These are phyloP conservation scores for Pseudolycoriella hygida DNA, from an alignment of 2,888 invertebrate species.

Conservation along the genomic window DNA sequence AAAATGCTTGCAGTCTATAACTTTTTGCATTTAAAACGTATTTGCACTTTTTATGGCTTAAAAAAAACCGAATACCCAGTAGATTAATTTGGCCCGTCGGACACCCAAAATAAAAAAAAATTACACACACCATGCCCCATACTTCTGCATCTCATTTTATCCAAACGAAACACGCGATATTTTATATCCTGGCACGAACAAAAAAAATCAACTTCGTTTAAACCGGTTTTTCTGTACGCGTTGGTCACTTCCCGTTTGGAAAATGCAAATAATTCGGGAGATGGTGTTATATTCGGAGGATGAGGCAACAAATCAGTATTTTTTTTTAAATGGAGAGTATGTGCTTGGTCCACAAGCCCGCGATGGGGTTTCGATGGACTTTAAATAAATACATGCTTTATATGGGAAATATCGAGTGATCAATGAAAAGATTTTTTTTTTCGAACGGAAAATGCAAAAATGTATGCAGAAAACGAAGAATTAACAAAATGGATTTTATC, in stretches of 20 bases:
- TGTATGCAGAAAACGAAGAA: constrained; percentile 1
- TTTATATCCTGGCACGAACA: neutral
- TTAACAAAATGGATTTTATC: constrained; percentile 1
- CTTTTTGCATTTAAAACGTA: constrained; percentile 4
- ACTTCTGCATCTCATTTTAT: constrained; percentile 1
- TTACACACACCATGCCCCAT: neutral
- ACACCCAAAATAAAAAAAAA: constrained; percentile 9
- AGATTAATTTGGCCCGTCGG: constrained; percentile 13
- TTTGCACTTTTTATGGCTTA: constrained; percentile 3
- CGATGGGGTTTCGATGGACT: neutral
- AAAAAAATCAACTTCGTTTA: constrained; percentile 15
- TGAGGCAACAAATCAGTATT: constrained; percentile 1
- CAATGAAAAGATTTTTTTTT: neutral
- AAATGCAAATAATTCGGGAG: constrained; percentile 5
- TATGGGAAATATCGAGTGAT: constrained; percentile 1
- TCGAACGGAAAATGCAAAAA: neutral
- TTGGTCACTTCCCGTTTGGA: constrained; percentile 10
- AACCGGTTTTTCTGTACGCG: constrained; percentile 10
- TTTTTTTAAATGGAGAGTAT: neutral
- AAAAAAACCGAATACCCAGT: constrained; percentile 8
- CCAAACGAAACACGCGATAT: constrained; percentile 3
- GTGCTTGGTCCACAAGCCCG: neutral
- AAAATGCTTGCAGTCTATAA: constrained; percentile 1
- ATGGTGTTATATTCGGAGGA: neutral
- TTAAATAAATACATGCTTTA: neutral